A percentile compares a stretch with the other conserved stretches of the same genome.
phyloP scores from a whole-genome alignment of 2,888 invertebrate genomes.

The Nineta flava region DNA sequence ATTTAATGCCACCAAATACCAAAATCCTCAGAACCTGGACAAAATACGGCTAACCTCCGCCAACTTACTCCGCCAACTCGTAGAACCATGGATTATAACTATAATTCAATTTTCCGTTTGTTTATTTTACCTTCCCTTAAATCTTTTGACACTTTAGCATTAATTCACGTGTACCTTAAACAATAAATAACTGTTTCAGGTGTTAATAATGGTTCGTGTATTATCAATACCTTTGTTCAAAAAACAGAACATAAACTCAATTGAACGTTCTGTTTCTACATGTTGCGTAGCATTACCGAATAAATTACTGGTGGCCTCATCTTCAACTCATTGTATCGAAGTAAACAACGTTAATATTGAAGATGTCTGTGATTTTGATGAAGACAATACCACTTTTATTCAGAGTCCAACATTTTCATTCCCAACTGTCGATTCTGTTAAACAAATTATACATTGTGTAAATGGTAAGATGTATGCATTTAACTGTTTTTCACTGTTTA shows the following conservation, averaged over 20 bases:
- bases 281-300: conserved; percentile 41
- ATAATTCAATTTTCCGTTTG: too few species aligned
- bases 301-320: conserved; percentile 38
- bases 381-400: conserved; percentile 16
- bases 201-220: conserved; percentile 42
- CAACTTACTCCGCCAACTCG: too few species aligned
- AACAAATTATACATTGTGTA: conserved; percentile 46
- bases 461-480: conserved; percentile 36
- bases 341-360: conserved; percentile 32
- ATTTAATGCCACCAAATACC: too few species aligned
- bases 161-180: too few species aligned
- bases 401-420: conserved; percentile 37
- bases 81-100: too few species aligned
- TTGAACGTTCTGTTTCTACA: conserved; percentile 44
- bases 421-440: conserved; percentile 56
- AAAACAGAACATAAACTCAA: conserved; percentile 44
- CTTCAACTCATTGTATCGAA: conserved; percentile 39
- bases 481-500: conserved; percentile 4
- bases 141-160: too few species aligned
- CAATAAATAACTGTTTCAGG: too few species aligned
- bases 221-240: conserved; percentile 52
- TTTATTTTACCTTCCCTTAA: too few species aligned
- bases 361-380: background rate
- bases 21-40: too few species aligned
- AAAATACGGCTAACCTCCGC: too few species aligned